Evolutionary conservation across 2,888 invertebrate genomes (phyloP).

Genomic region (Dasysyrphus tricinctus): DNA sequence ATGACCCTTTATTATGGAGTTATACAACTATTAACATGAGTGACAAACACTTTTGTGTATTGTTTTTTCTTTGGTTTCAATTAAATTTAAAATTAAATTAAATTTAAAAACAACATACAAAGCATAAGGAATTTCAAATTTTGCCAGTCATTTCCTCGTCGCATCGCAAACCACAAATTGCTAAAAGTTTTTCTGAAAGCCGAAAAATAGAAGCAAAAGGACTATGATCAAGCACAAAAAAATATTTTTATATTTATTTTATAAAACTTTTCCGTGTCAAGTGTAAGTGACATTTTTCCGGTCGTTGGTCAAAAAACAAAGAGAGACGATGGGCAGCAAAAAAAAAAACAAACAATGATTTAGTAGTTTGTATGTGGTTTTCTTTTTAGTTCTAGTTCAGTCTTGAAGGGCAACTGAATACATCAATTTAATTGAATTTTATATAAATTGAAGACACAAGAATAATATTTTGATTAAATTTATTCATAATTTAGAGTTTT

Average conservation of each 20-base stretch:
- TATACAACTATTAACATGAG: too few species aligned
- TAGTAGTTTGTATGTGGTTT: conserved; percentile 11
- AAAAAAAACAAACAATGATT: not conserved
- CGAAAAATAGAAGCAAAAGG: not conserved
- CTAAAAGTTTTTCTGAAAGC: not conserved
- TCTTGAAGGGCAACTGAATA: not conserved
- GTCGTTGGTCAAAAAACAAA: not conserved
- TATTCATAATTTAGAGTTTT: too few species aligned
- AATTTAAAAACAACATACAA: too few species aligned
- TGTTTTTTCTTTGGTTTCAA: too few species aligned
- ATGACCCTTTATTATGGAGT: too few species aligned
- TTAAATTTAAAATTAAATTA: too few species aligned
- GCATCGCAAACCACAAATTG: conserved; percentile 23
- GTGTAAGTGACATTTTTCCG: conserved; percentile 19
- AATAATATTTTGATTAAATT: too few species aligned
- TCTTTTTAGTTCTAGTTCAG: not conserved
- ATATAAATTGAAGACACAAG: not conserved
- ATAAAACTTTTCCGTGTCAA: conserved; percentile 10
- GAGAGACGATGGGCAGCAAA: not conserved
- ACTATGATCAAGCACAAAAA: not conserved
- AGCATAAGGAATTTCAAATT: not conserved
- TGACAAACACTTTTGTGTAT: too few species aligned
- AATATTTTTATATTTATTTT: not conserved
- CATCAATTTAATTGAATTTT: not conserved
- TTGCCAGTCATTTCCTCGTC: conserved; percentile 22